phyloP scores from a whole-genome alignment of 2,797 vertebrate species.

The Melanotaenia parkinsoni region DNA sequence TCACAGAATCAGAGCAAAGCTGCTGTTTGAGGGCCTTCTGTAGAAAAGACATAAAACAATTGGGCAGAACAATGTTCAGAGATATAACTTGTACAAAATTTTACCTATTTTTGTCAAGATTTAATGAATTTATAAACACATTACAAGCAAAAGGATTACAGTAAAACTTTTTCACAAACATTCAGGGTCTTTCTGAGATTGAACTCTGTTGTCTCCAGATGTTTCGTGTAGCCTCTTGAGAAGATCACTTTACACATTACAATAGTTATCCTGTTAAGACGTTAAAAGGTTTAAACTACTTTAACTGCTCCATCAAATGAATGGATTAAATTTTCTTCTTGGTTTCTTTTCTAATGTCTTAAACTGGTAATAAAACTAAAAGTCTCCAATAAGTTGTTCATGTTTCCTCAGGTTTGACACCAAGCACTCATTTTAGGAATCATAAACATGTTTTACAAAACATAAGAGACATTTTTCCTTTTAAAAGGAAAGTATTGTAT shows the following conservation, averaged over 20 bases:
- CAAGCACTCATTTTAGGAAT: neutral
- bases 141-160: neutral
- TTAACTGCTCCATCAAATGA: neutral
- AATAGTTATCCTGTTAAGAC: neutral
- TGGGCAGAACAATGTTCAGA: neutral
- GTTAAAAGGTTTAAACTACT: neutral
- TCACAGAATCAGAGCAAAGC: neutral
- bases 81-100: neutral
- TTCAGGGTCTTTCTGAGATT: neutral
- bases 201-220: neutral
- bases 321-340: neutral
- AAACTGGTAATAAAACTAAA: neutral
- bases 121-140: too few relatives aligned
- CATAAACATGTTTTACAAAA: neutral
- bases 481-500: neutral
- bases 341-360: neutral
- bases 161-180: neutral
- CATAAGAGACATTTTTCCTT: neutral
- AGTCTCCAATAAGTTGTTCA: neutral
- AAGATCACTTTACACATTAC: neutral
- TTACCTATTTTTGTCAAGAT: too few relatives aligned
- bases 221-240: neutral
- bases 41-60: too few relatives aligned
- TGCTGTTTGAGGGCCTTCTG: neutral
- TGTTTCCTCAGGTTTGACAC: neutral